Evolutionary conservation across 2,797 vertebrate genomes (phyloP), one percentile per base, ranked within the genome.

Genomic region (Gallirallus australis): DNA sequence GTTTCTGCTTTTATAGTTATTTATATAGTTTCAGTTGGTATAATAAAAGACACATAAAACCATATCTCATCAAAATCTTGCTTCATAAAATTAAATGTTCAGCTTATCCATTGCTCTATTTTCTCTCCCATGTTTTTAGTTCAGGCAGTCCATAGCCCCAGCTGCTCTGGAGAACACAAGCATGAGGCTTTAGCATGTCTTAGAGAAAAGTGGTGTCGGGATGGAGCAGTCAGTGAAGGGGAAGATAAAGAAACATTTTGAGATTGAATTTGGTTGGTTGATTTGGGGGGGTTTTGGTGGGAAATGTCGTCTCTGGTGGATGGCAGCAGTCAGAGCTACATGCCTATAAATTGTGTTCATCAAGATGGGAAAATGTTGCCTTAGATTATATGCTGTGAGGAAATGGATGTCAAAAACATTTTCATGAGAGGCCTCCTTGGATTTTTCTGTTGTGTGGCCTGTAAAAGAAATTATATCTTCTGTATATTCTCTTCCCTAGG

Each of bases 381-480:
- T 91, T 82, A 12, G 79, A 54, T 96, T 94, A 63, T 64, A 92
- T 76, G 65, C 86, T 96, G 82, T 65, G 65, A 91, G 87, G 90
- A 86, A 78, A 94, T 12, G 71, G 76, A 82, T 91, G 69, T 95
- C 94, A 93, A 78, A 96, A 97, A 76, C 65, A 45, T 87, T 89
- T 80, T 86, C 89, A 92, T 72, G 60, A 66, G 94, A 89, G 95
- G 92, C 92, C 80, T 89, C 84, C 93, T 92, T 93, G 82, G 78
- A 85, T 93, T 96, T 93, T 96, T 96, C 78, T 97, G 77, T 97
- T 92, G 61, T 97, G 95, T 96, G 97, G 96, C 93, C 97, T 98
- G 95, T 90, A 94, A 94, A 97, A 97, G 97, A 97, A 95, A 96
- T 97, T 93, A 96, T 95, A 93, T 91, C 83, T 97, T 96, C 90